phyloP scores from a whole-genome alignment of 2,797 vertebrate species.

The Etheostoma nigrum region DNA sequence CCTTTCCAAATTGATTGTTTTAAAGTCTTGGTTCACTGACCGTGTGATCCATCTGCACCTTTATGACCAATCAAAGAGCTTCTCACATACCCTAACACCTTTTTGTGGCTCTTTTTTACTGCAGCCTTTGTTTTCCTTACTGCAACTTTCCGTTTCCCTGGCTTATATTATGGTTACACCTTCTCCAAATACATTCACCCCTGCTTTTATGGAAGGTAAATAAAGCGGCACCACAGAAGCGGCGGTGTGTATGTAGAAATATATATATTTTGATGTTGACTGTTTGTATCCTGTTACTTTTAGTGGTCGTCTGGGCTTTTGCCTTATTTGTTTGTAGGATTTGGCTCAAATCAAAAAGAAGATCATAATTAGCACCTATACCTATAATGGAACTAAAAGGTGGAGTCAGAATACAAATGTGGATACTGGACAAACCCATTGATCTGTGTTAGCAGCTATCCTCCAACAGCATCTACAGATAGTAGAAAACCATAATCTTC shows the following conservation, averaged over 20 bases:
- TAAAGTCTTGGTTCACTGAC: conserved; percentile 29
- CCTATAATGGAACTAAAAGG: conserved; percentile 14
- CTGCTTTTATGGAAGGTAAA: conserved; percentile 50
- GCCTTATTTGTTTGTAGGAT: conserved; percentile 36
- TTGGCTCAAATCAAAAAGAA: conserved; percentile 27
- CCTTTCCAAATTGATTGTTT: conserved; percentile 50
- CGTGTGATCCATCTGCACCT: conserved; percentile 31
- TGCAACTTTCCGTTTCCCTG: conserved; percentile 36
- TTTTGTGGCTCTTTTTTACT: conserved; percentile 25
- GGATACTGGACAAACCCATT: not conserved
- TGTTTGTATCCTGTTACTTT: conserved; percentile 33
- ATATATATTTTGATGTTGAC: conserved; percentile 31
- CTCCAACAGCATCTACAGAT: not conserved
- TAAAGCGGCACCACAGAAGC: conserved; percentile 30
- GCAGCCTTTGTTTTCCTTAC: conserved; percentile 36
- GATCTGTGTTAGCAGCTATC: not conserved
- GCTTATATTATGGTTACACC: conserved; percentile 49
- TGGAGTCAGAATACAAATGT: not conserved
- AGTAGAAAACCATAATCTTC: not conserved
- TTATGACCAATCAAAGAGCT: conserved; percentile 39
- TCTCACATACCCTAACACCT: conserved; percentile 23
- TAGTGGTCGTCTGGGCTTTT: conserved; percentile 25
- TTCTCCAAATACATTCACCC: conserved; percentile 57
- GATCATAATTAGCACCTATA: conserved; percentile 22
- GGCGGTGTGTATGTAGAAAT: conserved; percentile 34